Base-by-base conservation (phyloP, 1,140 invertebrate species). In the Portunus trituberculatus region DNA sequence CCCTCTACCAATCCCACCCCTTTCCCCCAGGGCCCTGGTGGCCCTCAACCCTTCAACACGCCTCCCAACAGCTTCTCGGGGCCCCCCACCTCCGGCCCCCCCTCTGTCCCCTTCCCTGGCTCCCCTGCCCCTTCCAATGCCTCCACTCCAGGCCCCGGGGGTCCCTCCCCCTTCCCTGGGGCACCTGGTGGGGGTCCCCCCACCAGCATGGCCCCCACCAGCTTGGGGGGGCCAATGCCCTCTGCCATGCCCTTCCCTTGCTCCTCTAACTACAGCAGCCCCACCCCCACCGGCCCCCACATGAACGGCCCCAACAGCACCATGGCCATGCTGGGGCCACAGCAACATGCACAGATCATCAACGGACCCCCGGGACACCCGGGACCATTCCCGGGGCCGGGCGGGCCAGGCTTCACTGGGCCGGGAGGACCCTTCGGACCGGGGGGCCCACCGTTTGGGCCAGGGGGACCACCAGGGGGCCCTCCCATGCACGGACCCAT, bases 391-490 rank as follows among this genome's bases (percentile, higher is more conserved):
- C 96, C 95, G 20, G 96, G 96, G 91, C 96, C 96, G 20, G 96
- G 96, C n/a, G 96, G 96, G 25, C 92, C 96, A 20, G 96, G 96
- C 39, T 96, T 96, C 96, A 95, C 92, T 45, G 96, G 96, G 14
- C 96, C 96, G 39, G 93, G 96, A 82, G 96, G 96, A 88, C 94
- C 95, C 46, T 96, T 96, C 90, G 96, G 95, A 48, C 93, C 96
- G 84, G 95, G 96, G 39, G 96, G 96, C 7, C 95, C 96, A 93
- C 96, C 96, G n/a, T 96, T 96, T 93, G 96, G 96, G 29, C 96
- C 96, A 3, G 93, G 95, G n/a, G 96, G 96, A 83, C 93, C 95
- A 83, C 93, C 96, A 4, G 96, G 97, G 91, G 96, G 96, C 87
- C 96, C 96, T 52, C 96, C 95, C 29, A 96, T 96, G 96, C 95